Conservation (phyloP, 2,797 vertebrate genomes). For the Heteromormyrus szaboi region DNA sequence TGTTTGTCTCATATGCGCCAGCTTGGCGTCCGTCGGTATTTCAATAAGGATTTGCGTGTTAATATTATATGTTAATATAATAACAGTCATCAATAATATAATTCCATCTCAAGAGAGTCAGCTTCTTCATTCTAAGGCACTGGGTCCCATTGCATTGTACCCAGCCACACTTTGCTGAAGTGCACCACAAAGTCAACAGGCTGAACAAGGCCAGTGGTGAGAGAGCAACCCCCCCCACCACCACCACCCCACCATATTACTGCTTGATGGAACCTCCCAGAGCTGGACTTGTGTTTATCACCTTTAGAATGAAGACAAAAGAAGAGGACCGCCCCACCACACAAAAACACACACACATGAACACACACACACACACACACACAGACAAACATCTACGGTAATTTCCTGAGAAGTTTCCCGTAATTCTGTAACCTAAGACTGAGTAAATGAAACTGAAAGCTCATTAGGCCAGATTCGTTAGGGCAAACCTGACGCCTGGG, state of each 20-base stretch:
- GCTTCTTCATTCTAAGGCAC: not conserved
- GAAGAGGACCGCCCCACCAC: constrained; percentile 37
- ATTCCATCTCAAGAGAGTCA: not conserved
- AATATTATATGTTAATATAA: not conserved
- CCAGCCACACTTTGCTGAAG: not conserved
- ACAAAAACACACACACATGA: constrained; percentile 41
- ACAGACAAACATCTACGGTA: constrained; percentile 57
- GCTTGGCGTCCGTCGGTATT: not conserved
- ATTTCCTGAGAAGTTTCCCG: constrained; percentile 55
- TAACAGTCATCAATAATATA: not conserved
- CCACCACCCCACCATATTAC: not conserved
- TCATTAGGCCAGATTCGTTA: constrained; percentile 58
- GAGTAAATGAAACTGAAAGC: constrained; percentile 61
- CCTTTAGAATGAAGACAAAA: not conserved
- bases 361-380: constrained; percentile 30
- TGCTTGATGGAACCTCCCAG: not conserved
- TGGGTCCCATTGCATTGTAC: not conserved
- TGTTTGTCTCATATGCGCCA: not conserved
- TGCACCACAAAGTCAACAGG: not conserved
- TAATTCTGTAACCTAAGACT: constrained; percentile 48
- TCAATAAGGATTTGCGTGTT: not conserved
- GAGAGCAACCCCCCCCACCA: not conserved
- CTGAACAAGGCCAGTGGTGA: not conserved
- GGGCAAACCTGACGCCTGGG: constrained; percentile 40
- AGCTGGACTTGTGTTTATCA: not conserved